phyloP scores from a whole-genome alignment of 2,113 vertebrate species.

The Pseudorectes ferrugineus region DNA sequence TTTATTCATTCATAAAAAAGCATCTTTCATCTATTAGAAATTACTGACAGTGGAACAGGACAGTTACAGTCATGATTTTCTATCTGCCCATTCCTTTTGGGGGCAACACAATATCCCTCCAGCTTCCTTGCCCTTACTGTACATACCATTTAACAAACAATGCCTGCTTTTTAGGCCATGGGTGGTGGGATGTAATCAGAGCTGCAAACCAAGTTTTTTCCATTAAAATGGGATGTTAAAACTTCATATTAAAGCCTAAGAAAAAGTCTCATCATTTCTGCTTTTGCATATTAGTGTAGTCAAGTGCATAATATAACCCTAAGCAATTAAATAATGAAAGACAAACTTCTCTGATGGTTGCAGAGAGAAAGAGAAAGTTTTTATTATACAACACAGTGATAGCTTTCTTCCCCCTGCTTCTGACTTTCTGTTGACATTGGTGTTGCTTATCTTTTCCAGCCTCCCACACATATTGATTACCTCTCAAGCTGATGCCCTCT shows the following conservation, averaged over 20 bases:
- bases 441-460: conserved; percentile 41
- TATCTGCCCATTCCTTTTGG: background rate
- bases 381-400: background rate
- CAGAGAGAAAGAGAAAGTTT: background rate
- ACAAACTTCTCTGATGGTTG: background rate
- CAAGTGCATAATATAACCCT: background rate
- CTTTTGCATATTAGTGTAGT: background rate
- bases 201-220: background rate
- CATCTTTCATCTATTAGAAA: background rate
- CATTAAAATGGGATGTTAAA: background rate
- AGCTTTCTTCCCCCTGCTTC: background rate
- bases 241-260: background rate
- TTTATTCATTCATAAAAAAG: background rate
- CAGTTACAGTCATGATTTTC: background rate
- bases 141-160: background rate
- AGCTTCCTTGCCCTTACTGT: background rate
- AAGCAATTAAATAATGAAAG: background rate
- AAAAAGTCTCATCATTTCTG: accelerated
- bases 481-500: conserved; percentile 34
- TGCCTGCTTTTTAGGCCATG: background rate
- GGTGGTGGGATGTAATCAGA: background rate
- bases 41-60: background rate
- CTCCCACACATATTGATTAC: conserved; percentile 53
- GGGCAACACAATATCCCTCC: background rate
- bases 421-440: conserved; percentile 62